Base-by-base conservation (phyloP, 1,140 invertebrate species). In the Brachionus paranguensis region DNA sequence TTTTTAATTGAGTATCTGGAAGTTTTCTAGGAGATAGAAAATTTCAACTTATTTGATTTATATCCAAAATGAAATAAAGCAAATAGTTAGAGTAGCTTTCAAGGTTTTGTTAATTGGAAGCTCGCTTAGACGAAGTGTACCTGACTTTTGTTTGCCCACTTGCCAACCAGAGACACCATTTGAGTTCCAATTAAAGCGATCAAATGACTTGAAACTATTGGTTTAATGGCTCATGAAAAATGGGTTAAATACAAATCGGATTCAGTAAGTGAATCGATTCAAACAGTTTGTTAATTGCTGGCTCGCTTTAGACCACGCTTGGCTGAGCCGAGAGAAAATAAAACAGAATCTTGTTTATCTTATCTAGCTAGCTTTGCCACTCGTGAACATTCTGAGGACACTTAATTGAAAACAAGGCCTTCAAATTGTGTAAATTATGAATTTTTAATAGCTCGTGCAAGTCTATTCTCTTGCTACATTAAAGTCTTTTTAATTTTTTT, bases 1-100 rank as follows among this genome's bases (percentile, higher is more conserved):
- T 43, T 43, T 72, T 72, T 72, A 72, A 72, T 72, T 72, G 68
- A 43, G 68, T 72, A 72, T 72, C 68, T 72, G 68, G 68, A 72
- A 72, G 41, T 72, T 72, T 72, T 72, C 68, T 60, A 8, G 17
- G 8, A 60, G 17, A 60, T 10, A 60, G 17, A 10, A 12, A 47
- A 47, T 60, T 60, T 60, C 20, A 60, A 27, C 53, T 41, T 72
- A 17, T 72, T 41, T 41, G 17, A 43, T 72, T 72, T 17, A 41
- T 17, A 41, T 41, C 17, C 33, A 72, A 72, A 68, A 20, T 72
- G 68, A 72, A 72, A 72, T 72, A 72, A 72, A 72, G 41, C 68
- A 72, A 72, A 72, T 43, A 70, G 33, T n/a, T 33, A 43, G 68
- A 60, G 53, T 60, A 60, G 53, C 53, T 60, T 60, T 60, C 53